phyloP scores from a whole-genome alignment of 1,140 invertebrate species.

The Anastatus disparis region DNA sequence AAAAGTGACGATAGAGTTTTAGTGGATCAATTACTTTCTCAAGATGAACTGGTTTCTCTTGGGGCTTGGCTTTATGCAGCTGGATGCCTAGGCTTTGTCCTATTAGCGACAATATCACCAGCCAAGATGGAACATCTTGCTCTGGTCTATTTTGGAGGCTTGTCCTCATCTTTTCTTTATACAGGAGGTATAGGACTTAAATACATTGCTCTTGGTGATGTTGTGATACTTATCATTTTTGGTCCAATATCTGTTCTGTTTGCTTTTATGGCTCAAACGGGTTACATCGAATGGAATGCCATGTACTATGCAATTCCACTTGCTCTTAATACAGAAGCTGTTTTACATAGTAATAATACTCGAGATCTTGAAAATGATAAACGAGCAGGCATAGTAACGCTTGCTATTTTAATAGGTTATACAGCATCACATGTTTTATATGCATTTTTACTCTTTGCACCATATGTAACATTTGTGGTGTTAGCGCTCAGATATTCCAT shows the following conservation, averaged over 20 bases:
- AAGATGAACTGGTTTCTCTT: slow-evolving; percentile 86
- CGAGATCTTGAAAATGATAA: slow-evolving; percentile 88
- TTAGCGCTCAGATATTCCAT: slow-evolving; percentile 83
- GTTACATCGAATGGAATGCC: slow-evolving; percentile 84
- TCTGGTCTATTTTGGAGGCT: slow-evolving; percentile 92
- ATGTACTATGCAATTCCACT: slow-evolving; percentile 94
- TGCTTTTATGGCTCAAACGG: slow-evolving; percentile 91
- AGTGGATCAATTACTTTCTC: slow-evolving; percentile 88
- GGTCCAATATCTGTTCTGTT: slow-evolving; percentile 95
- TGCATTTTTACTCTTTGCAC: slow-evolving; percentile 89
- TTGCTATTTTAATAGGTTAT: slow-evolving; percentile 92
- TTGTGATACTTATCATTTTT: slow-evolving; percentile 91
- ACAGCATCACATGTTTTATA: slow-evolving; percentile 92
- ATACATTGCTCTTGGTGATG: slow-evolving; percentile 92
- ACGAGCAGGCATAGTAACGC: slow-evolving; percentile 88
- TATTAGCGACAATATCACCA: slow-evolving; percentile 82
- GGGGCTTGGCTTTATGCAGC: slow-evolving; percentile 88
- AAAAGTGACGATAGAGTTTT: slow-evolving; percentile 93
- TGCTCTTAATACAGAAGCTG: slow-evolving; percentile 93
- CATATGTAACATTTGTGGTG: slow-evolving; percentile 90
- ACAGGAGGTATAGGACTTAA: slow-evolving; percentile 95
- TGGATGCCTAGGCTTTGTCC: slow-evolving; percentile 89
- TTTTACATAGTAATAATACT: slow-evolving; percentile 94
- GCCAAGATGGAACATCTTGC: slow-evolving; percentile 94
- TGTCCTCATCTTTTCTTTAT: slow-evolving; percentile 94